phyloP scores from a whole-genome alignment of 2,113 vertebrate species.

The Pelecanoides urinatrix region DNA sequence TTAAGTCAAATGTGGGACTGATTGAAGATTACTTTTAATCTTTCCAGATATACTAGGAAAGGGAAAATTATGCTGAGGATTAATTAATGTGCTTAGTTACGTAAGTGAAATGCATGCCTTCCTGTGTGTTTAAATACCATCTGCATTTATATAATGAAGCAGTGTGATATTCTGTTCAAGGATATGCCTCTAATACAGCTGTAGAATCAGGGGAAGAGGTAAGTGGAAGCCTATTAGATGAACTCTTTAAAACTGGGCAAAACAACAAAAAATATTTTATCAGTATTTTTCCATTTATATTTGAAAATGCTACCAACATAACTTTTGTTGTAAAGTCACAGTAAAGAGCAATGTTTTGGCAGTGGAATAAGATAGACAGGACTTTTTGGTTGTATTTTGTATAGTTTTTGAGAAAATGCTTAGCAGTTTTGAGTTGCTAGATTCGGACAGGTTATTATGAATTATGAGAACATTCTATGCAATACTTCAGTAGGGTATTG shows the following conservation, averaged over 20 bases:
- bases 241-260: not conserved
- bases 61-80: not conserved
- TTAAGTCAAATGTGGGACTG: not conserved
- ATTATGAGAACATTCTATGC: accelerated
- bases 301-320: not conserved
- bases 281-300: not conserved
- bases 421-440: not conserved
- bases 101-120: not conserved
- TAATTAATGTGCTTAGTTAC: not conserved
- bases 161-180: not conserved
- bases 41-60: not conserved
- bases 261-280: not conserved
- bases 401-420: not conserved
- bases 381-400: not conserved
- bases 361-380: not conserved
- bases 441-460: not conserved
- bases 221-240: not conserved
- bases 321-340: not conserved
- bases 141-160: not conserved
- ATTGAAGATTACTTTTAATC: not conserved
- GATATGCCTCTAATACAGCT: not conserved
- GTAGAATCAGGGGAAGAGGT: not conserved
- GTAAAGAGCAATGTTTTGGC: not conserved
- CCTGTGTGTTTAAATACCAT: not conserved
- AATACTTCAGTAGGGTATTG: not conserved